Evolutionary conservation across 2,888 invertebrate species (phyloP).

Genomic region (Cristatella mucedo): DNA sequence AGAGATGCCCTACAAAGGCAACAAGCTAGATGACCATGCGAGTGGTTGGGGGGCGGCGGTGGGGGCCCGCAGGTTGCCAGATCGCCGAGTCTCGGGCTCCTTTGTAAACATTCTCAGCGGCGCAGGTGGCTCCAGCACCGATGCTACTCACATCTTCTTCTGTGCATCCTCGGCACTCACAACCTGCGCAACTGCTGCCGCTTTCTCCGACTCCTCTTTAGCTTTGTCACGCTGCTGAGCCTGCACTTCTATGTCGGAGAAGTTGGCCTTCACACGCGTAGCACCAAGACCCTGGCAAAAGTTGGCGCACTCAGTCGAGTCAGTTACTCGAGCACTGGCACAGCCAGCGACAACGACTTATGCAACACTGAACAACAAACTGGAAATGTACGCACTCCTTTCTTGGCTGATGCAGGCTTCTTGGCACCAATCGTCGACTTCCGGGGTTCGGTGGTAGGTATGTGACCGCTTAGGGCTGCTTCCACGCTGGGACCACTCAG

Average conservation of each 20-base stretch:
- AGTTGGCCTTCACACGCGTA: constrained; percentile 80
- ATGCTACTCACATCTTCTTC: constrained; percentile 38
- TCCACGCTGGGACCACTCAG: constrained; percentile 43
- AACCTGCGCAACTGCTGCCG: constrained; percentile 19
- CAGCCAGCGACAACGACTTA: neutral
- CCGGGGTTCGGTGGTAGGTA: constrained; percentile 39
- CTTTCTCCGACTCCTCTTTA: constrained; percentile 37
- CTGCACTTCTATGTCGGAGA: constrained; percentile 79
- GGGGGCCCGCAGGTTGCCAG: too few relatives aligned
- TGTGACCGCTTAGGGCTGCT: constrained; percentile 37
- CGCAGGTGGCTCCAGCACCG: too few relatives aligned
- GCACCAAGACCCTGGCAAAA: constrained; percentile 63
- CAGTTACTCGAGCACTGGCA: neutral
- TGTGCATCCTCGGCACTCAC: constrained; percentile 49
- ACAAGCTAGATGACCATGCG: too few relatives aligned
- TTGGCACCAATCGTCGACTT: constrained; percentile 57
- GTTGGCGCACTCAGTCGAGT: neutral
- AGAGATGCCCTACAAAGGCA: constrained; percentile 28
- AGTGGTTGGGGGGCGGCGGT: too few relatives aligned
- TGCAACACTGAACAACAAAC: neutral
- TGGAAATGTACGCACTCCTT: constrained; percentile 45
- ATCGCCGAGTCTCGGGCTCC: too few relatives aligned
- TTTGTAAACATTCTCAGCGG: too few relatives aligned
- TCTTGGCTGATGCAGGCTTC: constrained; percentile 51
- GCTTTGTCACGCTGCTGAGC: constrained; percentile 69